Base-by-base conservation (phyloP, 2,888 invertebrate genomes). In the Agonopterix arenella region DNA sequence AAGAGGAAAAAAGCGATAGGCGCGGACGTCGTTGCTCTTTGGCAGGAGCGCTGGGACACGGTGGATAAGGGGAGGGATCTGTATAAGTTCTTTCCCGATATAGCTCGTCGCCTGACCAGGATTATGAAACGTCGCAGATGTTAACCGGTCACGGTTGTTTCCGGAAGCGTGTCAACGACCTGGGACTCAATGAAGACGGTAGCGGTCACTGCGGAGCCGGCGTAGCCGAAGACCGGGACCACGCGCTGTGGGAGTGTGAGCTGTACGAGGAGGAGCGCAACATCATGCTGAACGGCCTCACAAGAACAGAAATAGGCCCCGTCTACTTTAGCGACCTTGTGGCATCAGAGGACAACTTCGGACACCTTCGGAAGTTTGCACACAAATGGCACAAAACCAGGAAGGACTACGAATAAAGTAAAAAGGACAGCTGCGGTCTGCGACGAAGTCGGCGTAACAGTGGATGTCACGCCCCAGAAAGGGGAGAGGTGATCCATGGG, bases 121-220 rank as follows among this genome's bases (percentile, higher is more conserved):
- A 60, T 52, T 51, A 57, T 43, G 48, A 36, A 2, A 46, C 44
- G 0, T 58, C 58, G 4, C 55, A 58, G 42, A 40, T 62, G 1
- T 53, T 59, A n/a, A 46, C 52, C 2, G 62, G 58, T 2, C 58
- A 59, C 36, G 62, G 58, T 1, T 52, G 51, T 5, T 57, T 54
- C 11, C 40, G 49, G 1, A 36, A 48, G 13, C 44, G 53, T 36
- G 46, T 57, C 13, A 11, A 45, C 11, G 47, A 43, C 1, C 47
- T 55, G 51, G 46, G 9, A 5, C 42, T 64, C 40, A 9, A 36
- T 2, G 51, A 57, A 11, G n/a, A 2, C 8, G 38, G 40, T 8
- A n/a, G 2, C 40, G 55, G 55, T 42, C 28, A 47, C 1, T 58
- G 60, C 16, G 56, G 54, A 0, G 11, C 11, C 10, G 44, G 10